Percentiles rank a stretch among this genome's conserved stretches.
Conservation (phyloP, 2,888 invertebrate species). For the Dendrolimus pini region DNA sequence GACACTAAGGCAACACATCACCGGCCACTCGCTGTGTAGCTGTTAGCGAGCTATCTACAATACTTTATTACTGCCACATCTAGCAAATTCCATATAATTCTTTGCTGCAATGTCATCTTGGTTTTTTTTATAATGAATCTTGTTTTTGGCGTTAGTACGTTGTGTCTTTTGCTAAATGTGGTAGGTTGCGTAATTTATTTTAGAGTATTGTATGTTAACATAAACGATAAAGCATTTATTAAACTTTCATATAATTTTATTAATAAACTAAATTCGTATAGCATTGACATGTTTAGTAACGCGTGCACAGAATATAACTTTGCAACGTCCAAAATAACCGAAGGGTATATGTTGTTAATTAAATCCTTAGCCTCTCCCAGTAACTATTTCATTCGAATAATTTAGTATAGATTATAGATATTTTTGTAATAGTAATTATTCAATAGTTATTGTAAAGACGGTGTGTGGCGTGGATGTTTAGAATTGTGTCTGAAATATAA, state of each 20-base stretch:
- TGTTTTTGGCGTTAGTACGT: too few species aligned
- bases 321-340: conserved; percentile 45
- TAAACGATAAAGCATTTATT: conserved; percentile 48
- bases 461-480: conserved; percentile 36
- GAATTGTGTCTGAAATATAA: conserved; percentile 20
- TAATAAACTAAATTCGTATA: conserved; percentile 45
- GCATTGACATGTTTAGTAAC: conserved; percentile 42
- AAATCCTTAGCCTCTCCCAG: conserved; percentile 72
- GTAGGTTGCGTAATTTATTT: conserved; percentile 1
- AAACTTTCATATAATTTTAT: conserved; percentile 31
- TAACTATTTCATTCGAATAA: conserved; percentile 61
- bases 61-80: not conserved
- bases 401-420: conserved; percentile 72
- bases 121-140: too few species aligned
- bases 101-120: too few species aligned
- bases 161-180: too few species aligned
- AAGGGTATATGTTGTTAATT: conserved; percentile 70
- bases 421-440: conserved; percentile 73
- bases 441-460: conserved; percentile 54
- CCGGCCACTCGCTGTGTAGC: conserved; percentile 19
- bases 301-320: conserved; percentile 35
- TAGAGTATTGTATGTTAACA: conserved; percentile 21
- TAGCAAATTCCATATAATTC: too few species aligned
- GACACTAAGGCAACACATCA: conserved; percentile 18
- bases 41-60: conserved; percentile 4